phyloP scores from a whole-genome alignment of 2,113 vertebrate species.

The Myotis yumanensis region DNA sequence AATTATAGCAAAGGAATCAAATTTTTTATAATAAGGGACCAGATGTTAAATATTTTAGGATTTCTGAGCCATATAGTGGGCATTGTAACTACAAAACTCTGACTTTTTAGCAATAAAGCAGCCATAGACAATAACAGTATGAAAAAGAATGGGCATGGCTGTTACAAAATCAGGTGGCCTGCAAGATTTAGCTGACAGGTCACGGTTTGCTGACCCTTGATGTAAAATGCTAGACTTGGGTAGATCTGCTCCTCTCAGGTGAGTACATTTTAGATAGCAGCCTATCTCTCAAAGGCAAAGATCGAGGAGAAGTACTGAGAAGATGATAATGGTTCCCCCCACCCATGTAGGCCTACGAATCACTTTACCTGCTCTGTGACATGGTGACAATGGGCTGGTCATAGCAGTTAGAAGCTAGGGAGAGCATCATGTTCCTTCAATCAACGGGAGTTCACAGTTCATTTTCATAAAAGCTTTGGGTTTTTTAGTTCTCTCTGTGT shows the following conservation, averaged over 20 bases:
- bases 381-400: not conserved
- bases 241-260: not conserved
- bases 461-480: not conserved
- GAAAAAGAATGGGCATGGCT: not conserved
- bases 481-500: not conserved
- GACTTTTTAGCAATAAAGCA: not conserved
- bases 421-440: not conserved
- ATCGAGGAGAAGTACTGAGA: not conserved
- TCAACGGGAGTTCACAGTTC: not conserved
- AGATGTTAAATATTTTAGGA: not conserved
- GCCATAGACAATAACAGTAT: not conserved
- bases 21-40: not conserved
- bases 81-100: not conserved
- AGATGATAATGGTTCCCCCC: not conserved
- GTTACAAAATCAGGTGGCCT: not conserved
- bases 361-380: not conserved
- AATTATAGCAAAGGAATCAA: not conserved
- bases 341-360: not conserved
- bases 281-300: not conserved
- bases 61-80: not conserved
- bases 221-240: not conserved
- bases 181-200: not conserved
- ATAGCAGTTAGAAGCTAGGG: not conserved
- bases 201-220: not conserved
- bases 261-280: not conserved